Conservation (phyloP, 2,888 invertebrate genomes). For the Dasypogon diadema region DNA sequence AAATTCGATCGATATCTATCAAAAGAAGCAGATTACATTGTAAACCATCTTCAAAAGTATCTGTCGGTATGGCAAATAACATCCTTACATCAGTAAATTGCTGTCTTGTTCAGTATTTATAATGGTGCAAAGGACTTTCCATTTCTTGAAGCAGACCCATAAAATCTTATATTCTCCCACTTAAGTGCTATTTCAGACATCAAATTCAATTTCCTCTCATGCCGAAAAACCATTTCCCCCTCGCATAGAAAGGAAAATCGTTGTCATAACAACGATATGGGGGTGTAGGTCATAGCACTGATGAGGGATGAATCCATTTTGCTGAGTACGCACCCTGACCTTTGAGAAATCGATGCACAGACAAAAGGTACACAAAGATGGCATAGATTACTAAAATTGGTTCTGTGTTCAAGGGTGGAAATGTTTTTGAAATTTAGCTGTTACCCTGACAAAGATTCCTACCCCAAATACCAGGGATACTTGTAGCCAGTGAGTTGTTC, state of each 20-base stretch:
- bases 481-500: too few relatives aligned
- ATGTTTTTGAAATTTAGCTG: neutral
- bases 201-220: neutral
- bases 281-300: neutral
- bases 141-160: too few relatives aligned
- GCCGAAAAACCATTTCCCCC: neutral
- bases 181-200: neutral
- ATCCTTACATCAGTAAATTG: too few relatives aligned
- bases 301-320: neutral
- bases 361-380: neutral
- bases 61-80: too few relatives aligned
- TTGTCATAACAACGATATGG: neutral
- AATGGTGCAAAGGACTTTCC: too few relatives aligned
- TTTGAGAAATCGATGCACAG: neutral
- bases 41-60: too few relatives aligned
- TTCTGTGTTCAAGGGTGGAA: neutral
- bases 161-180: too few relatives aligned
- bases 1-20: too few relatives aligned
- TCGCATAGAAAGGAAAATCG: neutral
- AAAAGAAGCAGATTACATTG: too few relatives aligned
- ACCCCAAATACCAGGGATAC: neutral
- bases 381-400: neutral
- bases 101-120: too few relatives aligned
- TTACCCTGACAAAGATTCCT: too few relatives aligned
- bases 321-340: neutral